A percentile compares a stretch with the other conserved stretches of the same genome.
phyloP scores from a whole-genome alignment of 2,888 invertebrate species.

The Frankliniella intonsa region DNA sequence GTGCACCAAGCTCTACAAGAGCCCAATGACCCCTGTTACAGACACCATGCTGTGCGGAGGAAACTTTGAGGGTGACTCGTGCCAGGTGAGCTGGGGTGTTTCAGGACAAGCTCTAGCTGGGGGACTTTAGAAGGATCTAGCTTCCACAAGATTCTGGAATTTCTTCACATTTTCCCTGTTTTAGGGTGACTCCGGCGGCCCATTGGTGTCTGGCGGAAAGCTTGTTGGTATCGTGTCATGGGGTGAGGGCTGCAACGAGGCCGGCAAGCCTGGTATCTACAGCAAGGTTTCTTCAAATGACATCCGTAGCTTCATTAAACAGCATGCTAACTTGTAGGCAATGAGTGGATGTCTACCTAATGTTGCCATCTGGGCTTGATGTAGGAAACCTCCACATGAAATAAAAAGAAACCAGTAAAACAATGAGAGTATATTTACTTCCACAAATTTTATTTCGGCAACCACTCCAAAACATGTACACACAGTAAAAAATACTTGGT shows the following conservation, averaged over 20 bases:
- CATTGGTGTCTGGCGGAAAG: not conserved
- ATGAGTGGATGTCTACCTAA: not conserved
- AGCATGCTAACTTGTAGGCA: not conserved
- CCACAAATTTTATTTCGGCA: no score
- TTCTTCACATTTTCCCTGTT: not conserved
- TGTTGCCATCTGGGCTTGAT: no score
- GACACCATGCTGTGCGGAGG: not conserved
- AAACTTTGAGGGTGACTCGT: not conserved
- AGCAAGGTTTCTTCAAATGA: not conserved
- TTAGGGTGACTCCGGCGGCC: not conserved
- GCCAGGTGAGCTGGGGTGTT: not conserved
- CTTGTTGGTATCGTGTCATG: slow-evolving; percentile 1
- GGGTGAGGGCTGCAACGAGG: not conserved
- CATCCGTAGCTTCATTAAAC: slow-evolving; percentile 3
- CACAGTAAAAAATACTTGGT: not conserved
- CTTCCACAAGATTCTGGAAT: not conserved
- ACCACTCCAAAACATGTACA: no score
- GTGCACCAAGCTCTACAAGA: not conserved
- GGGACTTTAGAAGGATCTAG: no score
- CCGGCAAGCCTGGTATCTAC: not conserved
- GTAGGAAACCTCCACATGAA: not conserved
- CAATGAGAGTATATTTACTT: no score
- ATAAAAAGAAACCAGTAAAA: not conserved
- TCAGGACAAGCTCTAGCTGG: no score
- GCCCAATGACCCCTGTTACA: not conserved